These are phyloP conservation scores for Leptopilina boulardi DNA, from an alignment of 1,140 invertebrate species.

Conservation along the genomic window DNA sequence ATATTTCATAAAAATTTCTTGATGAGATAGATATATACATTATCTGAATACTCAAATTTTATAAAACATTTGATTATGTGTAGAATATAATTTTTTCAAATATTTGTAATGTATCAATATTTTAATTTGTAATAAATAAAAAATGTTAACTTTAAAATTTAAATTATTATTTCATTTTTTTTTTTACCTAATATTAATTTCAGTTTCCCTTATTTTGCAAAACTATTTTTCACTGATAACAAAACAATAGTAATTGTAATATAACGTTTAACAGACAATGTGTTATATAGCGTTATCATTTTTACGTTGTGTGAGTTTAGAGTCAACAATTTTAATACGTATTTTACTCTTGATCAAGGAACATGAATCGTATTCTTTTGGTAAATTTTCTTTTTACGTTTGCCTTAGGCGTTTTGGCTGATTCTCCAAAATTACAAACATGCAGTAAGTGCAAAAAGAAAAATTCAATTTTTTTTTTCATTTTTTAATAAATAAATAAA, in stretches of 20 bases:
- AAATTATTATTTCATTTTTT: background rate
- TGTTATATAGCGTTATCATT: background rate
- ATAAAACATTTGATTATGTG: too few species aligned
- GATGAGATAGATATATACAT: too few species aligned
- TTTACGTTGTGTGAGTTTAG: background rate
- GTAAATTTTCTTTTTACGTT: constrained; percentile 2
- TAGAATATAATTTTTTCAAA: too few species aligned
- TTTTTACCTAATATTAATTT: background rate
- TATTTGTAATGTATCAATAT: background rate
- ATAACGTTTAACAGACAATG: background rate
- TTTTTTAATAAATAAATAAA: background rate
- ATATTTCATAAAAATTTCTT: too few species aligned
- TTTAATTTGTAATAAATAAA: too few species aligned
- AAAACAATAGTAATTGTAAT: background rate
- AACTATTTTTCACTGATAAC: background rate
- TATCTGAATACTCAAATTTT: background rate
- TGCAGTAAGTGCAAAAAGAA: constrained; percentile 53
- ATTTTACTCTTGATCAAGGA: background rate
- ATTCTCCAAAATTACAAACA: constrained; percentile 43
- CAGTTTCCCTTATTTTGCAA: background rate
- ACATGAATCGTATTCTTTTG: constrained; percentile 33
- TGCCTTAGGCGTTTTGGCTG: background rate
- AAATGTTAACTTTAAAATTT: too few species aligned
- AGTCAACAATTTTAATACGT: background rate
- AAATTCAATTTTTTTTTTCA: constrained; percentile 19